Evolutionary conservation across 23 tunicate species (phyloP).

Genomic region (Trididemnum nubilum): DNA sequence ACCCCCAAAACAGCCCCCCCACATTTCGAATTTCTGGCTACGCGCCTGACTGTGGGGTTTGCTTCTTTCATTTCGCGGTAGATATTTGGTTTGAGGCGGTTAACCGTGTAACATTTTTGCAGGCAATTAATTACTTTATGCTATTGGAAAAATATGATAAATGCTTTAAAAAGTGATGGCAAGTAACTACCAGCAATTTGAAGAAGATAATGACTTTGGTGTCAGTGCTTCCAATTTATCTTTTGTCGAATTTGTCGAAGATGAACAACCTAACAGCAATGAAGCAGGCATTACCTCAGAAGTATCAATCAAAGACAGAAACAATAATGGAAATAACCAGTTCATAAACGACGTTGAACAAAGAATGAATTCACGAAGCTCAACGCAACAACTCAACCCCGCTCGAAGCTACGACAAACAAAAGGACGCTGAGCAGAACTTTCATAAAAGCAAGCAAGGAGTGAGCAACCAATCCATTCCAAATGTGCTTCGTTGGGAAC

Average conservation of each 20-base stretch:
- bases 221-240: not conserved
- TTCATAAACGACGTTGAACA: not conserved
- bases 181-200: not conserved
- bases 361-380: not conserved
- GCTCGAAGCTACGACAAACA: no score
- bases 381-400: not conserved
- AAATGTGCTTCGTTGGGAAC: not conserved
- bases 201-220: not conserved
- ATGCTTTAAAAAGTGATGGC: not conserved
- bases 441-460: not conserved
- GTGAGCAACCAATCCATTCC: not conserved
- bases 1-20: no score
- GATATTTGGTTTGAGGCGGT: no score
- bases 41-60: no score
- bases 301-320: not conserved
- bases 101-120: no score
- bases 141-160: no score
- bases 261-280: not conserved
- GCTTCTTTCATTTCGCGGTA: no score
- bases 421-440: not conserved
- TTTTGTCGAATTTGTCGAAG: not conserved
- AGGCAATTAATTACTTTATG: no score
- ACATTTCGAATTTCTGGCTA: no score
- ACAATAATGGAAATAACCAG: not conserved
- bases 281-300: not conserved